These are phyloP conservation scores for Enoplolaimus lenunculus DNA, from an alignment of 2,888 invertebrate genomes.

Conservation along the genomic window DNA sequence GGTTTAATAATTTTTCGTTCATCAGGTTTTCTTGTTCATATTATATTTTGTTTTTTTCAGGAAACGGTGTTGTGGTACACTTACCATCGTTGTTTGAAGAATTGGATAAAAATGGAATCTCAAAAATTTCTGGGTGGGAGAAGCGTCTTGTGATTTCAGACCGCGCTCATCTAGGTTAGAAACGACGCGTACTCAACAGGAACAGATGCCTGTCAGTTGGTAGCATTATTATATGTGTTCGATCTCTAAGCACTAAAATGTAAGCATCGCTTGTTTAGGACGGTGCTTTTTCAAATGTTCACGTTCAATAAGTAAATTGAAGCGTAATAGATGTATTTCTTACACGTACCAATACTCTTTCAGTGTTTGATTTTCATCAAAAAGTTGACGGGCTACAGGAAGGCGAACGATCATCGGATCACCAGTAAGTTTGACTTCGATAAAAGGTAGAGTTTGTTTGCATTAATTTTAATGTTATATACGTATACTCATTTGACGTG, in stretches of 20 bases:
- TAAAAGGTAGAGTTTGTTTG: no score
- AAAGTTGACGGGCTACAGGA: conserved; percentile 70
- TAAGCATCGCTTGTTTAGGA: no score
- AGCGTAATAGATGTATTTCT: no score
- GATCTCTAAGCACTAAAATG: no score
- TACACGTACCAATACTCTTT: no score
- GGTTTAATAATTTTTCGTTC: no score
- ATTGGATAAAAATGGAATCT: conserved; percentile 72
- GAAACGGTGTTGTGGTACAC: conserved; percentile 95
- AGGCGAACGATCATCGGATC: conserved; percentile 36
- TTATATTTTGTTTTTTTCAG: conserved; percentile 47
- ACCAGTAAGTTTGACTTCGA: not conserved
- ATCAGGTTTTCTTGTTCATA: conserved; percentile 3
- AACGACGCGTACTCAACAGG: not conserved
- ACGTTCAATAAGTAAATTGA: no score
- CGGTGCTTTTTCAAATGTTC: no score
- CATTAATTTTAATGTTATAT: no score
- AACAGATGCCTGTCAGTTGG: not conserved
- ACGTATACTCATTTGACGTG: no score
- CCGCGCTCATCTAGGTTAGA: conserved; percentile 60
- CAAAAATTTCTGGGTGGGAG: conserved; percentile 68
- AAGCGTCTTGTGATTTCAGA: conserved; percentile 78
- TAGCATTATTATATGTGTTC: no score
- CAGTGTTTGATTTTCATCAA: conserved; percentile 33
- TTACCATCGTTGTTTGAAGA: conserved; percentile 88